phyloP scores from a whole-genome alignment of 2,113 vertebrate genomes.

The Vicugna pacos region DNA sequence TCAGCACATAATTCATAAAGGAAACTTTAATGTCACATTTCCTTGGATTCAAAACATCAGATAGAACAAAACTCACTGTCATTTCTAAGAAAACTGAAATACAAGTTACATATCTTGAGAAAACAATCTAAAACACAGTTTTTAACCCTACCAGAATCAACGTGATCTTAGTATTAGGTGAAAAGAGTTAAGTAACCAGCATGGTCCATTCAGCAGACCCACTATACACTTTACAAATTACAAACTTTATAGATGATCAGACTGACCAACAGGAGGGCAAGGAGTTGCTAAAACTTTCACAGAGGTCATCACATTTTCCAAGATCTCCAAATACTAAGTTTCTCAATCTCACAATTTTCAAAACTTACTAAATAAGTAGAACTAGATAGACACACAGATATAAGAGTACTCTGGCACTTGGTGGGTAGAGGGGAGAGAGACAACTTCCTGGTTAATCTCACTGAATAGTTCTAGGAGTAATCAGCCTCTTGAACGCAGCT shows the following conservation, averaged over 20 bases:
- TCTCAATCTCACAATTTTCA: constrained; percentile 2
- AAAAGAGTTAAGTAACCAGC: neutral
- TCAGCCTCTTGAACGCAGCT: neutral
- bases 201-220: neutral
- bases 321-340: constrained; percentile 8
- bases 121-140: constrained; percentile 1
- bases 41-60: constrained; percentile 37
- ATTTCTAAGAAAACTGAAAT: constrained; percentile 43
- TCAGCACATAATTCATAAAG: constrained; percentile 11
- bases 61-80: neutral
- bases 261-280: neutral
- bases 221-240: neutral
- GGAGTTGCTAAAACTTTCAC: constrained; percentile 39
- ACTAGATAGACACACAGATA: neutral
- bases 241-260: constrained; percentile 17
- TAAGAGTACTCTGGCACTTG: neutral
- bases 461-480: neutral
- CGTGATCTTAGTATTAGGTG: neutral
- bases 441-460: constrained; percentile 17
- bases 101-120: neutral
- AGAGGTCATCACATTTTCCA: constrained; percentile 24
- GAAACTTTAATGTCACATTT: constrained; percentile 29
- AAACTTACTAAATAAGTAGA: constrained; percentile 46
- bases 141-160: constrained; percentile 22
- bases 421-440: neutral